Conservation (phyloP, 1,140 invertebrate genomes). For the Drosophila tropicalis region DNA sequence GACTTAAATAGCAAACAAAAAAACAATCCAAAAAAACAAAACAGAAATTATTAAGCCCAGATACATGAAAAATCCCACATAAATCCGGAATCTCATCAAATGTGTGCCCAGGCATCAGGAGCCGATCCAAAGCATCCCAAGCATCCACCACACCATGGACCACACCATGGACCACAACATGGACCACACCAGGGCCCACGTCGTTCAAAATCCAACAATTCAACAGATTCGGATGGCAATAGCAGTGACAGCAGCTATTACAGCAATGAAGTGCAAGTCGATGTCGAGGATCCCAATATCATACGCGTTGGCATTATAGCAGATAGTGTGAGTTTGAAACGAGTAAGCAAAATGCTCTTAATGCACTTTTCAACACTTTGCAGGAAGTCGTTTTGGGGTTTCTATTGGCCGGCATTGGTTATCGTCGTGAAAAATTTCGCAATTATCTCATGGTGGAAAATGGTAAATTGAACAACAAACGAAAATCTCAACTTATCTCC, state of each 20-base stretch:
- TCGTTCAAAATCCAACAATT: neutral
- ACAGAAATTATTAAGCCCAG: neutral
- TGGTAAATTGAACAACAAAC: conserved; percentile 15
- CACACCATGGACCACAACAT: neutral
- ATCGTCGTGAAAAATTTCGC: conserved; percentile 32
- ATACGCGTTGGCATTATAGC: conserved; percentile 52
- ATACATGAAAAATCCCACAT: conserved; percentile 2
- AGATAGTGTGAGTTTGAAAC: conserved; percentile 37
- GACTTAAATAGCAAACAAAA: neutral
- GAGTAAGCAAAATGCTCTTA: neutral
- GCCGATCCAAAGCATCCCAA: neutral
- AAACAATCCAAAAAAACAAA: neutral
- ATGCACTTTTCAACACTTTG: neutral
- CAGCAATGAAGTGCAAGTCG: neutral
- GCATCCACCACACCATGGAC: neutral
- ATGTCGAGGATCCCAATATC: conserved; percentile 33
- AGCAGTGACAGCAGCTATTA: neutral
- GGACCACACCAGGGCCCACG: neutral
- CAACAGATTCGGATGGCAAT: neutral
- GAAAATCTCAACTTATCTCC: too few species aligned
- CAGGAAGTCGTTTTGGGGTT: conserved; percentile 55
- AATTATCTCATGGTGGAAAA: conserved; percentile 57
- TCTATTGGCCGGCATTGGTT: conserved; percentile 52
- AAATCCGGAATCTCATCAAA: neutral
- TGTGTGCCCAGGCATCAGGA: neutral